Evolutionary conservation across 2,888 invertebrate genomes (phyloP), one percentile per base, ranked within the genome.

Genomic region (Lumbricus terrestris): DNA sequence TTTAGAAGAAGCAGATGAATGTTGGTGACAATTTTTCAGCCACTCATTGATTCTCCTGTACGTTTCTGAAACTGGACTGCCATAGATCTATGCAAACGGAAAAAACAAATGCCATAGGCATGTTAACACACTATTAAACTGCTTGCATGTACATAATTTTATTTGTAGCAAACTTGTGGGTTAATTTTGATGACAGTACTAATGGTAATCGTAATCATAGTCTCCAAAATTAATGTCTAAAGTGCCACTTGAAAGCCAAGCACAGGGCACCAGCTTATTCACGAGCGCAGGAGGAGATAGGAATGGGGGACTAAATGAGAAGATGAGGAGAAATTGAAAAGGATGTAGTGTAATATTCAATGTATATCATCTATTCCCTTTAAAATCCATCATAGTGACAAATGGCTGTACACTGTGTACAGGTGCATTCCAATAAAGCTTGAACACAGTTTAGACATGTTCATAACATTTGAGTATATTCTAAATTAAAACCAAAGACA

Each of bases 1-100:
- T 69, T 69, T 69, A n/a, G n/a, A n/a, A 69, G 69, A 69, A 1
- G 29, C 8, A n/a, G 69, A 69, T 35, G 85, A 85, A 85, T 35
- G 37, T 34, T 85, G 85, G 35, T 85, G 85, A 85, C 85, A 85
- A 85, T 85, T 85, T 37, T 85, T 85, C 85, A 85, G 37, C 85
- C 85, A 85, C 34, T 85, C 85, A 16, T 85, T 85, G 34, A 85
- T 85, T 29, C 85, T 29, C 15, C 85, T 20, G 37, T 85, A 85
- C 6, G 85, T 85, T 85, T 85, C 85, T 35, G 85, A 37, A 85
- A 85, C 85, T 85, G 85, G 85, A 85, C 23, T 33, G 13, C 35
- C 16, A 16, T 85, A 85, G 85, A 85, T 34, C 85, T 85, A 85
- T 35, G 35, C 83, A 34, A 83, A 34, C 34, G 29, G n/a, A 69